phyloP scores from a whole-genome alignment of 2,113 vertebrate species.

The Sinosuthora webbiana region DNA sequence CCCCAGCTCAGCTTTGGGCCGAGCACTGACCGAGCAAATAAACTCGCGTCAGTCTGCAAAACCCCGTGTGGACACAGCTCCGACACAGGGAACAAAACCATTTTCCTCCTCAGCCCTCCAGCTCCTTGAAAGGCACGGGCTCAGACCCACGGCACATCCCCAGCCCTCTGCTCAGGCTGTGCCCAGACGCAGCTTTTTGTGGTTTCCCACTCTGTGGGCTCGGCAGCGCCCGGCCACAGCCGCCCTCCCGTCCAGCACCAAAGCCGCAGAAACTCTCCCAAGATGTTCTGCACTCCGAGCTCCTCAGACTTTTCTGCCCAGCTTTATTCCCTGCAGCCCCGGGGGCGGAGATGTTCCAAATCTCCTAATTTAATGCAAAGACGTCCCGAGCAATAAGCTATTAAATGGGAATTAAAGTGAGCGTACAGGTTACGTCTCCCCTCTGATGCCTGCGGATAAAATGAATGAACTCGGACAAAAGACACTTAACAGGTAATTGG shows the following conservation, averaged over 20 bases:
- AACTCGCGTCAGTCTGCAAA: not conserved
- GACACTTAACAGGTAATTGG: not conserved
- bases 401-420: not conserved
- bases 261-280: constrained; percentile 21
- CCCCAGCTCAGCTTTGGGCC: not conserved
- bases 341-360: not conserved
- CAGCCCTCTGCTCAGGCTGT: not conserved
- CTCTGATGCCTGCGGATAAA: not conserved
- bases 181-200: not conserved
- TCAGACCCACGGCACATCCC: not conserved
- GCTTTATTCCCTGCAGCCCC: not conserved
- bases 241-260: not conserved
- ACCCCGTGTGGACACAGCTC: accelerated
- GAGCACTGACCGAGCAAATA: not conserved
- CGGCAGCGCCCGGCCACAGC: not conserved
- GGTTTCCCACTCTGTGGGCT: not conserved
- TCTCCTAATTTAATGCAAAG: constrained; percentile 20
- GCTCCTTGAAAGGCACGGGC: not conserved
- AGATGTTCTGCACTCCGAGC: not conserved
- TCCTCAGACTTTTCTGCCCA: not conserved
- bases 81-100: not conserved
- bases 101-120: not conserved
- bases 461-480: not conserved
- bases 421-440: not conserved
- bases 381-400: not conserved